Percentiles rank a stretch among this genome's conserved stretches.
phyloP scores from a whole-genome alignment of 1,140 invertebrate species.

The Armadillidium nasatum region DNA sequence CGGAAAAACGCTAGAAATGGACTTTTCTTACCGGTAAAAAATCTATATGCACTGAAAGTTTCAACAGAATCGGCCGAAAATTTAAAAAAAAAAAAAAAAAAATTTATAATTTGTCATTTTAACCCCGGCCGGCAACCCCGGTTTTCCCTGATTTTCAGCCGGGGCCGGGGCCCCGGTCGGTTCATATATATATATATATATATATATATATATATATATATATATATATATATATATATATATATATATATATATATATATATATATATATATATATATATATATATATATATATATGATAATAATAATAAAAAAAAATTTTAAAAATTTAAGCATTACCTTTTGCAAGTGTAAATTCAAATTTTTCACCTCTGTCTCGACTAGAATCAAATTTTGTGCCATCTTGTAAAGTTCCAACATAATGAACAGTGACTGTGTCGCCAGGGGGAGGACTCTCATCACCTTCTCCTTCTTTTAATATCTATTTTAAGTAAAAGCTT shows the following conservation, averaged over 20 bases:
- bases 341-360: slow-evolving; percentile 76
- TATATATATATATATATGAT: too few relatives aligned
- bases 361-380: slow-evolving; percentile 70
- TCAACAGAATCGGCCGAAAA: too few relatives aligned
- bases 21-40: too few relatives aligned
- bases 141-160: too few relatives aligned
- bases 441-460: slow-evolving; percentile 59
- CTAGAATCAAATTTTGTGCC: slow-evolving; percentile 93
- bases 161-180: too few relatives aligned
- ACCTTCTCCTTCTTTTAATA: slow-evolving; percentile 63
- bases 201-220: background rate
- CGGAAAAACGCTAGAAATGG: too few relatives aligned
- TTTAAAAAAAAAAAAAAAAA: too few relatives aligned
- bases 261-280: background rate
- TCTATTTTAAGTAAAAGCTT: too few relatives aligned
- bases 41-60: too few relatives aligned
- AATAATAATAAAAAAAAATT: background rate
- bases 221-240: background rate
- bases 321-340: slow-evolving; percentile 55
- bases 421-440: slow-evolving; percentile 80
- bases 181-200: background rate
- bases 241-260: background rate
- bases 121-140: too few relatives aligned
- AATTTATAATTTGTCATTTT: too few relatives aligned
- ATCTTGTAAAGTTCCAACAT: slow-evolving; percentile 82